Evolutionary conservation across 2,797 vertebrate species (phyloP).

Genomic region (Garrulus glandarius): DNA sequence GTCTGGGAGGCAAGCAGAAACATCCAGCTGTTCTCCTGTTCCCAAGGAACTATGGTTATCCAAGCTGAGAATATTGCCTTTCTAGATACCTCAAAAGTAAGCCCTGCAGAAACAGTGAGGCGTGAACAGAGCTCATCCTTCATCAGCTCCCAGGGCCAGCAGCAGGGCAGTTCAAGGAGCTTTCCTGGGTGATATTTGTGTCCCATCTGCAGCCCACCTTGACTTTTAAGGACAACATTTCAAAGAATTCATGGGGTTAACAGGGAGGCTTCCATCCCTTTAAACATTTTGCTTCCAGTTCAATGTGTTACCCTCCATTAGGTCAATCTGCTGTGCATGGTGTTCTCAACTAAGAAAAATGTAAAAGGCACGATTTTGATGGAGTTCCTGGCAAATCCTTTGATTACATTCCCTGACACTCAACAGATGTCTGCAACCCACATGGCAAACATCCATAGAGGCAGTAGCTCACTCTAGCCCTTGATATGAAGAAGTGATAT

Average conservation of each 20-base stretch:
- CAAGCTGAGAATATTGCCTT: background rate
- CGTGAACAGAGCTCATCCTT: background rate
- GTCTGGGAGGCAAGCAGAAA: constrained; percentile 23
- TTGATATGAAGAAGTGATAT: constrained; percentile 24
- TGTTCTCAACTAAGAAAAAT: constrained; percentile 70
- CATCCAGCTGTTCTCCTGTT: constrained; percentile 45
- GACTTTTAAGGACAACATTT: background rate
- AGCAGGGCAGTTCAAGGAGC: background rate
- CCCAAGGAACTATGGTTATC: background rate
- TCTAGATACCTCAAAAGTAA: background rate
- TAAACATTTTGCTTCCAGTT: background rate
- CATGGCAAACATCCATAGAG: constrained; percentile 48
- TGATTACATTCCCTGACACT: constrained; percentile 66
- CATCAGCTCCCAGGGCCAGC: background rate
- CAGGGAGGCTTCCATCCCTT: background rate
- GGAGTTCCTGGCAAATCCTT: constrained; percentile 62
- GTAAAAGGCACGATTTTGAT: constrained; percentile 51
- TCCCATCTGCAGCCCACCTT: background rate
- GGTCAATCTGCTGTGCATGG: background rate
- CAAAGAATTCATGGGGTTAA: background rate
- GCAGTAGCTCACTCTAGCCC: constrained; percentile 20
- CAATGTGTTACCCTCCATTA: background rate
- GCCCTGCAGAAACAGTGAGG: background rate
- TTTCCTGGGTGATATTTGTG: background rate
- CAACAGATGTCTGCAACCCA: constrained; percentile 68